Evolutionary conservation across 2,888 invertebrate genomes (phyloP), one percentile per base, ranked within the genome.

Genomic region (Flexamia atlantica): DNA sequence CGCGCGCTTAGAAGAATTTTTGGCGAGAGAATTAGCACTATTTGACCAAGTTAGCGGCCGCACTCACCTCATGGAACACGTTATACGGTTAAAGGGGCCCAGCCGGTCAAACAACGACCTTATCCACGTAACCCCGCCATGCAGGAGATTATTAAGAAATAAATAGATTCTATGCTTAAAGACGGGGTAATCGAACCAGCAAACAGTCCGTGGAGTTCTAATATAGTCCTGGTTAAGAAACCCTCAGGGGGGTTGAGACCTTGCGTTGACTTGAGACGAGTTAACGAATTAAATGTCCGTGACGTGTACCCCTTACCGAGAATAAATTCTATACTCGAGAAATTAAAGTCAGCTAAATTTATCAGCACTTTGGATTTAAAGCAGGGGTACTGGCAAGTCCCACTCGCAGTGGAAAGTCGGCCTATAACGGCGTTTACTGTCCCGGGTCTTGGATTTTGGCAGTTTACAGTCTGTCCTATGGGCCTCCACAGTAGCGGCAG

Each of bases 401-500:
- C 82, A 0, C 30, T 87, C 68, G 25, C 68, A 5, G 36, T 46
- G 7, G 28, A 23, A 1, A 83, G 84, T 50, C 25, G 81, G 23
- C 84, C 85, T 12, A 86, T 86, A 25, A 87, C 87, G 10, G 87
- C 87, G 1, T 87, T 87, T 68, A 85, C 85, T 9, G 85, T 87
- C 0, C 86, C 85, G 0, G 60, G 81, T 17, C 72, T 81, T 12
- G 86, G 86, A 28, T 32, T 85, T 46, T 81, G 82, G 79, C 81
- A 87, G 36, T 85, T 70, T 70, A 82, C n/a, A 32, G 9, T 87
- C 0, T 87, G 89, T 88, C 88, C 89, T 70, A 17, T 40, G 85
- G 89, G 89, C 2, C 81, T 89, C 2, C 86, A 87, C 79, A 86
- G n/a, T 86, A 53, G 88, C 88, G 0, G 87, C 87, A 0, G 87